Evolutionary conservation across 2,888 invertebrate genomes (phyloP), one percentile per base, ranked within the genome.

Genomic region (Drosophila fulvimacula): DNA sequence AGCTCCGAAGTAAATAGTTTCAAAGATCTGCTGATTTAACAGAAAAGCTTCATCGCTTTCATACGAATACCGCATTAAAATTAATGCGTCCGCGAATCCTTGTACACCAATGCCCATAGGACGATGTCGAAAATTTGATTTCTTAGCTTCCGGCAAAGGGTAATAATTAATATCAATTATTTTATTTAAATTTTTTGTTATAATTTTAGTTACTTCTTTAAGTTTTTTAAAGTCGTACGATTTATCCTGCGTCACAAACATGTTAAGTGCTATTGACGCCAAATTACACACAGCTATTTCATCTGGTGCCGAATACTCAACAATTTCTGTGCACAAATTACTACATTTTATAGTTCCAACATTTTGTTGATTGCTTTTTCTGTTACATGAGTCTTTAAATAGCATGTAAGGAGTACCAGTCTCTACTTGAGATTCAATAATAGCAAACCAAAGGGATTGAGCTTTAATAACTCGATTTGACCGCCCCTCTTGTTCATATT

Each of bases 401-500:
- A 98, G 93, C 98, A 99, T 99, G 92, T 98, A 99, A 0, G 99
- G 99, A 5, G 97, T 98, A 15, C 99, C 99, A 2, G 99, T 99
- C 94, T 99, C 99, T 4, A 98, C 97, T 93, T 99, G 98, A 0
- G 98, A 95, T 90, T 97, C 96, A 71, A 98, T 95, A 72, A 99
- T 97, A 42, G 98, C 97, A 90, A 96, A 96, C 99, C 99, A 99
- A 42, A 99, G 92, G 67, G 96, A 93, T 92, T 97, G 97, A 0
- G 99, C 99, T 70, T 95, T 94, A 0, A 97, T 94, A 89, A 94
- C 94, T 76, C 94, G 95, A 30, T 94, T 93, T 87, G 93, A 97
- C 34, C 94, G 93, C 0, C 96, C 96, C 90, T 96, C 96, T n/a
- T 93, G 91, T 93, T 99, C 99, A 92, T 99, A 98, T 87, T 95